Evolutionary conservation across 2,888 invertebrate species (phyloP).

Genomic region (Lutraria lutraria): DNA sequence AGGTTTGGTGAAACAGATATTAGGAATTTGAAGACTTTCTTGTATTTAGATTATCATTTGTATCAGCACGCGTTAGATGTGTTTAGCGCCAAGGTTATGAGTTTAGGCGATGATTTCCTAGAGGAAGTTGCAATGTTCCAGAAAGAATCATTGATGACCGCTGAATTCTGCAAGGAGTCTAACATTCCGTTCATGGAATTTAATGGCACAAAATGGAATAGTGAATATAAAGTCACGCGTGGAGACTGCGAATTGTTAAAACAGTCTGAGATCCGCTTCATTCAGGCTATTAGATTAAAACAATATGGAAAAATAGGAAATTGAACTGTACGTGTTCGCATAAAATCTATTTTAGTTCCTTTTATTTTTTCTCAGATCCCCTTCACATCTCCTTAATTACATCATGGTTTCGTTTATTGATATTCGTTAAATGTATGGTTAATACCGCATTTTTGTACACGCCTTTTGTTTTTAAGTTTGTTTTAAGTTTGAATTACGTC

Average conservation of each 20-base stretch:
- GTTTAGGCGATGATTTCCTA: constrained; percentile 43
- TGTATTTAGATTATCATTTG: constrained; percentile 59
- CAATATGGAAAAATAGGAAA: constrained; percentile 52
- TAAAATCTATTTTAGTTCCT: too few relatives aligned
- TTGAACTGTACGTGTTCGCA: background rate
- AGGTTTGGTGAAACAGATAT: constrained; percentile 44
- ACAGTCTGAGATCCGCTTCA: constrained; percentile 54
- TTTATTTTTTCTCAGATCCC: too few relatives aligned
- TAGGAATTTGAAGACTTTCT: constrained; percentile 33
- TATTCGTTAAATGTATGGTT: too few relatives aligned
- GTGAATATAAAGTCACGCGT: constrained; percentile 46
- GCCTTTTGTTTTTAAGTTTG: too few relatives aligned
- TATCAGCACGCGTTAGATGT: constrained; percentile 41
- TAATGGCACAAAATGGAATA: constrained; percentile 60
- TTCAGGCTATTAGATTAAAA: constrained; percentile 51
- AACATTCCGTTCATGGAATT: constrained; percentile 8
- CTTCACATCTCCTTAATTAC: too few relatives aligned
- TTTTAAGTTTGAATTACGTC: too few relatives aligned
- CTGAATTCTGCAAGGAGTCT: constrained; percentile 42
- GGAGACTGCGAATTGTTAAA: constrained; percentile 62
- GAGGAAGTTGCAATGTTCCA: constrained; percentile 53
- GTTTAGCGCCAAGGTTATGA: constrained; percentile 34
- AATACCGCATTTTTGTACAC: too few relatives aligned
- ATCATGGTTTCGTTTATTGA: too few relatives aligned
- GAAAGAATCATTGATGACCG: constrained; percentile 12